Conservation (phyloP, 2,113 vertebrate genomes). For the Paramisgurnus dabryanus region DNA sequence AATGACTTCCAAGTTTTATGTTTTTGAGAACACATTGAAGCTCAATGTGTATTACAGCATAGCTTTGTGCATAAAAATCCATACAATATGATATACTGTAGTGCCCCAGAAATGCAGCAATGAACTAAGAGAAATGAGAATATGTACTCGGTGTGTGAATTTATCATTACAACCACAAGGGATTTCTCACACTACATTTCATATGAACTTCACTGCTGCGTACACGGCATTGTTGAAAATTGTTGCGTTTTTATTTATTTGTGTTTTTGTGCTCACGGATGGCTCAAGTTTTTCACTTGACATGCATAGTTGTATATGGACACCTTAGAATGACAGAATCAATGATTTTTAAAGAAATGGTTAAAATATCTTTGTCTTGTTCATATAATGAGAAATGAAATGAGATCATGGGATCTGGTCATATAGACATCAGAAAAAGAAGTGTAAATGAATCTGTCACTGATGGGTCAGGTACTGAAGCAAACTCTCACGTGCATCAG, state of each 20-base stretch:
- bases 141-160: not conserved
- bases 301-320: not conserved
- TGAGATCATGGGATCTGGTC: not conserved
- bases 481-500: not conserved
- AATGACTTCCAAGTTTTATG: slow-evolving; percentile 8
- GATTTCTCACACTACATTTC: not conserved
- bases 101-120: not conserved
- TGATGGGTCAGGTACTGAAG: slow-evolving; percentile 1
- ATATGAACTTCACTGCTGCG: not conserved
- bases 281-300: not conserved
- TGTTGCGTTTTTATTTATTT: not conserved
- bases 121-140: not conserved
- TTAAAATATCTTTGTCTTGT: not conserved
- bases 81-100: not conserved
- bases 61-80: not conserved
- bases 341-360: not conserved
- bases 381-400: slow-evolving; percentile 7
- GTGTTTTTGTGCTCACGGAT: not conserved
- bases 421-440: not conserved
- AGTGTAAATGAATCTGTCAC: slow-evolving; percentile 18
- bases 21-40: slow-evolving; percentile 11
- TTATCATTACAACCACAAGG: slow-evolving; percentile 11
- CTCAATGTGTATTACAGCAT: not conserved
- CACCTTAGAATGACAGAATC: slow-evolving; percentile 5
- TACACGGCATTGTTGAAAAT: not conserved